Conservation (phyloP, 2,888 invertebrate species). For the Pyrgus malvae region DNA sequence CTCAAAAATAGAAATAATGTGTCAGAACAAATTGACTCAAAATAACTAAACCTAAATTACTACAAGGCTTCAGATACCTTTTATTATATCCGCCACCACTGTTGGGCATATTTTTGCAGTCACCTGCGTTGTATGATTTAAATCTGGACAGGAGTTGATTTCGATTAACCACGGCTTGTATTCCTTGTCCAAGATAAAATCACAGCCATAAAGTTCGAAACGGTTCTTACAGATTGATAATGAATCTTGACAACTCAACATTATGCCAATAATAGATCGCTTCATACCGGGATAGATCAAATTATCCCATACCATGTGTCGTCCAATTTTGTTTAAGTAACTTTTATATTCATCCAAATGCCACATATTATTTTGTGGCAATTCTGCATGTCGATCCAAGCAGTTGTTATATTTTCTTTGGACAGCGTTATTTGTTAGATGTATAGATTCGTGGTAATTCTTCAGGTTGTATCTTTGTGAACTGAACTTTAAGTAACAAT, state of each 20-base stretch:
- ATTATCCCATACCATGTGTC: constrained; percentile 85
- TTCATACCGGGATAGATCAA: constrained; percentile 93
- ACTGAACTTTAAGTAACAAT: constrained; percentile 93
- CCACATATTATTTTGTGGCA: constrained; percentile 94
- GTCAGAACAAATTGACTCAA: too few relatives aligned
- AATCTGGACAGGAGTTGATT: constrained; percentile 94
- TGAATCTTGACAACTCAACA: constrained; percentile 89
- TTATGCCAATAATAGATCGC: constrained; percentile 89
- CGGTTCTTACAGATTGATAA: constrained; percentile 86
- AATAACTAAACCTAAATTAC: too few relatives aligned
- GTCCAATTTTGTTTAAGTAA: constrained; percentile 81
- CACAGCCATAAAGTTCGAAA: constrained; percentile 95
- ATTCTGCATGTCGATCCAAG: constrained; percentile 75
- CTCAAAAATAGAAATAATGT: too few relatives aligned
- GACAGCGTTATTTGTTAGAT: constrained; percentile 93
- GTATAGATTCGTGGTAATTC: constrained; percentile 92
- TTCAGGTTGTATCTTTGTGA: constrained; percentile 90
- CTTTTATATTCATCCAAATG: constrained; percentile 86
- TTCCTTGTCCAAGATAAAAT: constrained; percentile 94
- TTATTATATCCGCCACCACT: constrained; percentile 92
- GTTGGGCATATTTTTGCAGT: constrained; percentile 91
- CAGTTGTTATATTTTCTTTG: constrained; percentile 87
- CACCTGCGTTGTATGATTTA: constrained; percentile 90
- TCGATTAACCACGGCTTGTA: constrained; percentile 95
- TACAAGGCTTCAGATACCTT: too few relatives aligned